Base-by-base conservation (phyloP, 1,140 invertebrate genomes). In the Meloidogyne exigua region DNA sequence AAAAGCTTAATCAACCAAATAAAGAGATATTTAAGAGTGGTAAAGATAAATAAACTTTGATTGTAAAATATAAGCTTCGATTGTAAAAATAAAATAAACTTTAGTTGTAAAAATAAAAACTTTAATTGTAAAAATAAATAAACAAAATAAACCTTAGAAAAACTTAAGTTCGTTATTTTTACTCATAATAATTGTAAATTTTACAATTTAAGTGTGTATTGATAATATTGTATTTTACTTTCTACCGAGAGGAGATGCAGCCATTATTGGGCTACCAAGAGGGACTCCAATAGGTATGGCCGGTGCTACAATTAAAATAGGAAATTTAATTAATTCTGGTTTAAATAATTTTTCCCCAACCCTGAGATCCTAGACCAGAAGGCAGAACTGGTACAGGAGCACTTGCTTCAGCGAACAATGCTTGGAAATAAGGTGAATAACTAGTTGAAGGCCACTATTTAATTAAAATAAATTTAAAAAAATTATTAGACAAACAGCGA, bases 361-460 rank as follows among this genome's bases (percentile, higher is more conserved):
- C 72, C 39, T 73, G 72, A 25, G 72, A 57, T 23, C 72, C 72
- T 23, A 65, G 32, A 7, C 72, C 72, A 13, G 72, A 73, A 9
- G 79, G 79, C 9, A 75, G 18, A 15, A 78, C 77, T 10, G 77
- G 70, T 5, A 80, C 79, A 3, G 79, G 79, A 18, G 78, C 62
- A 12, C 39, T 67, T 15, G 79, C 79, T 4, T 63, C 44, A 26
- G 75, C 70, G 57, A 80, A 80, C 7, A 80, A 36, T 25, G 75
- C 76, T 70, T 80, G 78, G 49, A 80, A 80, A 42, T 80, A 80
- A n/a, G 79, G 79, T 26, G 78, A 80, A 32, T 80, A 80, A 21
- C 69, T 81, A 18, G 77, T 76, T 26, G 77, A 68, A 0, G 77
- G 77, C 77, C 77, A 79, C 77, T 79, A 67, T 77, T 77, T 18